Evolutionary conservation across 2,113 vertebrate species (phyloP).

Genomic region (Psilopogon haemacephalus): DNA sequence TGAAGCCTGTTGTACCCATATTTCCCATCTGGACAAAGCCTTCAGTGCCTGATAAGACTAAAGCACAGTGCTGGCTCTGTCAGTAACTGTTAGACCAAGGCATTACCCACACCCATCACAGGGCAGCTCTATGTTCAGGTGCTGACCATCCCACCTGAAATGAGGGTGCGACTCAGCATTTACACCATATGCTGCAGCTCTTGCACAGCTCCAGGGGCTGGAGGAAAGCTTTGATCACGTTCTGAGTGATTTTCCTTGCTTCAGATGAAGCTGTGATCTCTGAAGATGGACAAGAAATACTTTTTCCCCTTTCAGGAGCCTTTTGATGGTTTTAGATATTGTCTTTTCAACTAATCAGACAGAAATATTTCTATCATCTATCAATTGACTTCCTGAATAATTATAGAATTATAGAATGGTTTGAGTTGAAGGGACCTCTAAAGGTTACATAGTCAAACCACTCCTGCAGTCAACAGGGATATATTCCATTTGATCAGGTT

Average conservation of each 20-base stretch:
- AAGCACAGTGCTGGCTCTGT: not conserved
- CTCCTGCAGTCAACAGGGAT: no score
- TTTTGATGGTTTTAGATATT: not conserved
- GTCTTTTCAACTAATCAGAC: not conserved
- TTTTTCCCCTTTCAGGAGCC: not conserved
- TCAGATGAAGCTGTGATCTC: not conserved
- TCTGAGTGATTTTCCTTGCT: not conserved
- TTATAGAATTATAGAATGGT: no score
- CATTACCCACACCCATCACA: not conserved
- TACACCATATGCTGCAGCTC: not conserved
- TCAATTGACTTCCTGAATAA: not conserved
- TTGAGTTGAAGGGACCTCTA: no score
- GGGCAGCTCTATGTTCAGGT: accelerated
- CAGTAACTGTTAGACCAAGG: not conserved
- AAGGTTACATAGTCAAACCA: no score
- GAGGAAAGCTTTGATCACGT: not conserved
- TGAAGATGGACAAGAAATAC: not conserved
- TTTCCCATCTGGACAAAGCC: not conserved
- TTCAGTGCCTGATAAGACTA: not conserved
- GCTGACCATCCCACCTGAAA: accelerated
- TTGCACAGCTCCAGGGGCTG: not conserved
- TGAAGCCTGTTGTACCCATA: not conserved
- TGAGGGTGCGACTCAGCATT: not conserved
- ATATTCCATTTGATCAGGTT: no score
- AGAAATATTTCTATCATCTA: not conserved